These are phyloP conservation scores for Typhlichthys eigenmanni DNA, from an alignment of 2,797 vertebrate species.

Conservation along the genomic window DNA sequence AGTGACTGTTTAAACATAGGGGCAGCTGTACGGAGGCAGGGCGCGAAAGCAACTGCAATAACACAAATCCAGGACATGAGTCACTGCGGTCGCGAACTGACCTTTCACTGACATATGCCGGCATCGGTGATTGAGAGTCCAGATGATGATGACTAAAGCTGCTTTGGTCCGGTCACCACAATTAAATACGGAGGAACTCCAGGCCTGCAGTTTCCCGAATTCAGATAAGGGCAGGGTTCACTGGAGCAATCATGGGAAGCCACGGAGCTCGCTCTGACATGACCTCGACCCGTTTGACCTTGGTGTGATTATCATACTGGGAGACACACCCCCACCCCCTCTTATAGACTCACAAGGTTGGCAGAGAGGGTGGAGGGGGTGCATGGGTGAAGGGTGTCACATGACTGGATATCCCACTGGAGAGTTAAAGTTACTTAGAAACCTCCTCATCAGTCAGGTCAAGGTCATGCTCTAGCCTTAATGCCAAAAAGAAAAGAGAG, in stretches of 20 bases:
- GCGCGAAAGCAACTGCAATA: constrained; percentile 60
- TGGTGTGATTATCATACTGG: constrained; percentile 53
- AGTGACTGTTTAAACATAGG: constrained; percentile 45
- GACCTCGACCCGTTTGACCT: constrained; percentile 64
- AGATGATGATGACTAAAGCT: constrained; percentile 66
- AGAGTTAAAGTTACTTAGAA: constrained; percentile 74
- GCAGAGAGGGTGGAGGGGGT: constrained; percentile 42
- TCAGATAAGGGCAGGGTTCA: constrained; percentile 25
- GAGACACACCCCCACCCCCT: constrained; percentile 41
- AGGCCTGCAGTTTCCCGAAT: constrained; percentile 18
- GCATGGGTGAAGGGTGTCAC: constrained; percentile 69
- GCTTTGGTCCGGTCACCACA: constrained; percentile 32
- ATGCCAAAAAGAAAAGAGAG: constrained; percentile 61
- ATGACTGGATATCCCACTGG: constrained; percentile 76
- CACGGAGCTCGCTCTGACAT: constrained; percentile 22
- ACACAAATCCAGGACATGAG: constrained; percentile 65
- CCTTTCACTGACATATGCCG: constrained; percentile 67
- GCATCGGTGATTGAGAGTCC: constrained; percentile 64
- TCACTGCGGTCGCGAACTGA: constrained; percentile 58
- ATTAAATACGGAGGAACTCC: constrained; percentile 26
- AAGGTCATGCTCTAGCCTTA: constrained; percentile 68
- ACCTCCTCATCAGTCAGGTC: constrained; percentile 75
- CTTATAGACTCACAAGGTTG: constrained; percentile 61
- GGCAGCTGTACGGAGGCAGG: constrained; percentile 54
- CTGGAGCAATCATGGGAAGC: constrained; percentile 4